Conservation (phyloP, 2,797 vertebrate genomes). For the Chrosomus eos region DNA sequence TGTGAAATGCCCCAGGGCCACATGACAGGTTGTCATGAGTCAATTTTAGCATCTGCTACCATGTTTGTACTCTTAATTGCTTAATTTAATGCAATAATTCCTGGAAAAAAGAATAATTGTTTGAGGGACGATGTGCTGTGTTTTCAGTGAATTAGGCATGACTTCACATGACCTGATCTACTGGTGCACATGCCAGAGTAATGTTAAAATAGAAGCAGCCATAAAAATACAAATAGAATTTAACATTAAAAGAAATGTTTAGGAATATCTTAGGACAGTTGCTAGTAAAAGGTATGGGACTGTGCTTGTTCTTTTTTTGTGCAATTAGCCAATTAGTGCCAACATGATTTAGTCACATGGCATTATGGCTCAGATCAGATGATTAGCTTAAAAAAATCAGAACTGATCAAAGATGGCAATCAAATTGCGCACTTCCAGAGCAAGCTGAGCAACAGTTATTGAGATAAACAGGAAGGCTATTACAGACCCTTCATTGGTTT, state of each 20-base stretch:
- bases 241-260: neutral
- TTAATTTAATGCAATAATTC: neutral
- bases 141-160: neutral
- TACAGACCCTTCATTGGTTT: conserved; percentile 20
- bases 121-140: neutral
- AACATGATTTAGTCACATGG: neutral
- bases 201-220: neutral
- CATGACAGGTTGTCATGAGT: neutral
- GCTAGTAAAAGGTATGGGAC: too few relatives aligned
- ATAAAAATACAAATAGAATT: neutral
- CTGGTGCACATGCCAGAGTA: neutral
- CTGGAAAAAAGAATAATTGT: neutral
- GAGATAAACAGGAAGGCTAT: conserved; percentile 3
- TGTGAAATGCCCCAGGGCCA: neutral
- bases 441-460: neutral
- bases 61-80: neutral
- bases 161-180: neutral
- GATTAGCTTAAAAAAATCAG: neutral
- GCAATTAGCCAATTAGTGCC: neutral
- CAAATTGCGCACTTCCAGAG: neutral
- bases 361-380: neutral
- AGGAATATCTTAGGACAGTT: neutral
- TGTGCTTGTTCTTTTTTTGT: neutral
- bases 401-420: neutral
- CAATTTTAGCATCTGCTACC: neutral